Evolutionary conservation across 2,113 vertebrate species (phyloP).

Genomic region (Alligator sinensis): DNA sequence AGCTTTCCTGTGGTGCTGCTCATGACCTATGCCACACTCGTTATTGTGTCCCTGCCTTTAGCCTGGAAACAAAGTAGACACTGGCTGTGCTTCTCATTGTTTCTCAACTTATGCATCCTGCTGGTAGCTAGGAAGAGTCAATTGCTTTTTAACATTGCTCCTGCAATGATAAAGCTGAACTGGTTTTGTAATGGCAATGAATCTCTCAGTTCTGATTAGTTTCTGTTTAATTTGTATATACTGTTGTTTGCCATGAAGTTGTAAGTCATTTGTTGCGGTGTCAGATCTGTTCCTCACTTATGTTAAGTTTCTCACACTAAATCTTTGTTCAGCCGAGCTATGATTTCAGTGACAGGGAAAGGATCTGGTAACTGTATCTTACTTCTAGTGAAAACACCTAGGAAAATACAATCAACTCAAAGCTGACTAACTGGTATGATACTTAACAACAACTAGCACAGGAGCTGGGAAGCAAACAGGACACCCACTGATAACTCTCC

Average conservation of each 20-base stretch:
- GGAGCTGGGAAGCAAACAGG: not conserved
- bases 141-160: not conserved
- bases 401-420: not conserved
- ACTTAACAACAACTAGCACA: not conserved
- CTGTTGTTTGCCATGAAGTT: not conserved
- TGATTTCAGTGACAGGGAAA: not conserved
- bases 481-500: not conserved
- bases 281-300: accelerated
- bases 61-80: not conserved
- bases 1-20: accelerated
- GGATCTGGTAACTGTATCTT: not conserved
- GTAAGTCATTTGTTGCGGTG: not conserved
- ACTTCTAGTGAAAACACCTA: not conserved
- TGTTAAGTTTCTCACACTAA: not conserved
- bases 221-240: not conserved
- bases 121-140: not conserved
- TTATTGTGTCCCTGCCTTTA: not conserved
- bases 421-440: not conserved
- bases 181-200: accelerated
- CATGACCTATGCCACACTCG: not conserved
- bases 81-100: not conserved
- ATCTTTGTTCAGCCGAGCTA: not conserved
- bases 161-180: not conserved
- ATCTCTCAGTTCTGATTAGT: not conserved
- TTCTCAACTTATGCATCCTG: not conserved